Percentiles rank a stretch among this genome's conserved stretches.
Conservation (phyloP, 2,113 vertebrate species). For the Limanda limanda region DNA sequence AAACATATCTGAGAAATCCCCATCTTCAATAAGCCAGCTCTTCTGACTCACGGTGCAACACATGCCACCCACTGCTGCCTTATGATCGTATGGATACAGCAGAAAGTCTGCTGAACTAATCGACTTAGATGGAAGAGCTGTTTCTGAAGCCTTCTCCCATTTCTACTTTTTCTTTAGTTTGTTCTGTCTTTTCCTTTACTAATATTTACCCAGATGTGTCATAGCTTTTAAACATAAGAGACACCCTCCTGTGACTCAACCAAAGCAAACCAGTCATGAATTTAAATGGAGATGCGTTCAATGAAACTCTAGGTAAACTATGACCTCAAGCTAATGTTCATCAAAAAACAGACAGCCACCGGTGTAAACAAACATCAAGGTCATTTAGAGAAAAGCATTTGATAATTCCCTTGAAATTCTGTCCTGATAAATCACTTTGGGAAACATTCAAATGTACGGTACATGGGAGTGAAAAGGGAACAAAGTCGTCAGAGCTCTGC, state of each 20-base stretch:
- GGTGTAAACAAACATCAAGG: conserved; percentile 47
- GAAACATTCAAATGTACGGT: not conserved
- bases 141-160: too few relatives aligned
- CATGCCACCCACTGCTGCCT: not conserved
- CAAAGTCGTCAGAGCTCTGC: conserved; percentile 7
- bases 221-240: conserved; percentile 31
- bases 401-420: not conserved
- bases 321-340: conserved; percentile 54
- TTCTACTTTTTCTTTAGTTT: not conserved
- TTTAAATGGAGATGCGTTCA: conserved; percentile 46
- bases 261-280: conserved; percentile 35
- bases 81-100: not conserved
- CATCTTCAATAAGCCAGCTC: not conserved
- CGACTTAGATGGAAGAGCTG: too few relatives aligned
- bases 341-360: not conserved
- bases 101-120: not conserved
- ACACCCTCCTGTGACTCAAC: conserved; percentile 42
- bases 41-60: conserved; percentile 37
- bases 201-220: conserved; percentile 43
- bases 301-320: conserved; percentile 41
- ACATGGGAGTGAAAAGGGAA: not conserved
- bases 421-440: not conserved
- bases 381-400: not conserved
- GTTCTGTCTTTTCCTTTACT: not conserved
- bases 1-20: conserved; percentile 37